A percentile compares a stretch with the other conserved stretches of the same genome.
Conservation (phyloP, 2,888 invertebrate genomes). For the Glaucopsyche alexis region DNA sequence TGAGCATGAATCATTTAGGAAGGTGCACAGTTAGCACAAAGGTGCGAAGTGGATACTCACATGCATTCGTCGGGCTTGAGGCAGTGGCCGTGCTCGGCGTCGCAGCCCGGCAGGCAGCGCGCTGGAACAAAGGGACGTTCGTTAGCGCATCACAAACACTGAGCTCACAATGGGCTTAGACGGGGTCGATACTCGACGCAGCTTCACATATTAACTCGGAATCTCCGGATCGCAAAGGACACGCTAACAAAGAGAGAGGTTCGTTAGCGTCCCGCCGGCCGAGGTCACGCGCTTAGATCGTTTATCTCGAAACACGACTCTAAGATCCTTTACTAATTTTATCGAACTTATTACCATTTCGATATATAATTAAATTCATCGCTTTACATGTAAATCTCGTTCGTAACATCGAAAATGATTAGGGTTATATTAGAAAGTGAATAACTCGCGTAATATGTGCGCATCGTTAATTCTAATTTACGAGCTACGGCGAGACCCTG, state of each 20-base stretch:
- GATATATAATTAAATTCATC: constrained; percentile 11
- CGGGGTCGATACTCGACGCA: constrained; percentile 43
- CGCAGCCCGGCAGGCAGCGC: constrained; percentile 95
- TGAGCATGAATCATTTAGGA: constrained; percentile 69
- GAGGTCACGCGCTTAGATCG: constrained; percentile 64
- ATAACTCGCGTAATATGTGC: constrained; percentile 53
- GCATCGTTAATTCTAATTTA: constrained; percentile 72
- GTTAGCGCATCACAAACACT: constrained; percentile 63
- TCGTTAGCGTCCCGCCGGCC: constrained; percentile 66
- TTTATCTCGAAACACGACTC: constrained; percentile 56
- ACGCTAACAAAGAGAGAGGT: constrained; percentile 68
- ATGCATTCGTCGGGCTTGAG: constrained; percentile 95
- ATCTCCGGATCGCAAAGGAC: constrained; percentile 60
- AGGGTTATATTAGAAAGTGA: constrained; percentile 27
- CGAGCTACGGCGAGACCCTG: constrained; percentile 57
- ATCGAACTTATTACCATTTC: constrained; percentile 41
- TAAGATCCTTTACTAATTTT: constrained; percentile 48
- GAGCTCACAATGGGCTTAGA: constrained; percentile 50
- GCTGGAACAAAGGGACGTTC: constrained; percentile 85
- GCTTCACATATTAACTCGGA: constrained; percentile 48
- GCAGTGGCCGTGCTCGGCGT: constrained; percentile 94
- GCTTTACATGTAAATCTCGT: background rate
- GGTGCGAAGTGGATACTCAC: constrained; percentile 87
- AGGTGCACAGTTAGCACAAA: constrained; percentile 66
- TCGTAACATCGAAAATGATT: background rate